A percentile compares a stretch with the other conserved stretches of the same genome.
Conservation (phyloP, 1,140 invertebrate species). For the Forficula auricularia region DNA sequence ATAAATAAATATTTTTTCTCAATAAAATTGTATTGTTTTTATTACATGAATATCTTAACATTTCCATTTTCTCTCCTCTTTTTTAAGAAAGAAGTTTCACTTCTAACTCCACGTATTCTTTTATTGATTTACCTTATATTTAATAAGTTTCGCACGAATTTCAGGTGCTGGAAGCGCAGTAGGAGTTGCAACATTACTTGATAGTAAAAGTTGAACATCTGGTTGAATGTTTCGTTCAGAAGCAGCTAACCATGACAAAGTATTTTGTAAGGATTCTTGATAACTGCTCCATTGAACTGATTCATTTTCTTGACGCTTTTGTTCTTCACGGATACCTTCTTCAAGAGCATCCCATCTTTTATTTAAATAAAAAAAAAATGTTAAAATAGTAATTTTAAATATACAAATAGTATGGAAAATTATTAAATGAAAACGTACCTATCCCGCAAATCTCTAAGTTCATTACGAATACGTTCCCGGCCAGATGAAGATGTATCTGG, state of each 20-base stretch:
- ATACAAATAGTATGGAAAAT: neutral
- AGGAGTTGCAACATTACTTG: too few species aligned
- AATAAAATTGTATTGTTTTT: too few species aligned
- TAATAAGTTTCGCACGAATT: conserved; percentile 67
- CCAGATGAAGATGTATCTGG: conserved; percentile 80
- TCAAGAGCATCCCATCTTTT: conserved; percentile 74
- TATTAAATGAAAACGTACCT: conserved; percentile 13
- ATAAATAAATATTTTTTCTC: too few species aligned
- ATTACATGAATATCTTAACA: too few species aligned
- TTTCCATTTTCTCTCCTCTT: too few species aligned
- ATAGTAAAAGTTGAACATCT: too few species aligned
- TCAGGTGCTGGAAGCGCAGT: conserved; percentile 41
- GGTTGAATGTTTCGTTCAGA: conserved; percentile 60
- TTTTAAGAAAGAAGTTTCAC: too few species aligned
- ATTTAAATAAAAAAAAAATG: conserved; percentile 9
- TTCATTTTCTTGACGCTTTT: conserved; percentile 69
- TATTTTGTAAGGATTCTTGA: conserved; percentile 68
- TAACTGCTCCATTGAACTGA: conserved; percentile 67
- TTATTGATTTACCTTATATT: conserved; percentile 70
- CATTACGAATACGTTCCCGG: conserved; percentile 67
- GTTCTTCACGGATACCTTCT: conserved; percentile 58
- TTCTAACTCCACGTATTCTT: too few species aligned
- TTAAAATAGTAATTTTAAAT: neutral
- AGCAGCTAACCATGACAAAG: conserved; percentile 65
- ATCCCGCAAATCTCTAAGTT: conserved; percentile 56